phyloP scores from a whole-genome alignment of 2,797 vertebrate genomes.

The Enteromius mattozi region DNA sequence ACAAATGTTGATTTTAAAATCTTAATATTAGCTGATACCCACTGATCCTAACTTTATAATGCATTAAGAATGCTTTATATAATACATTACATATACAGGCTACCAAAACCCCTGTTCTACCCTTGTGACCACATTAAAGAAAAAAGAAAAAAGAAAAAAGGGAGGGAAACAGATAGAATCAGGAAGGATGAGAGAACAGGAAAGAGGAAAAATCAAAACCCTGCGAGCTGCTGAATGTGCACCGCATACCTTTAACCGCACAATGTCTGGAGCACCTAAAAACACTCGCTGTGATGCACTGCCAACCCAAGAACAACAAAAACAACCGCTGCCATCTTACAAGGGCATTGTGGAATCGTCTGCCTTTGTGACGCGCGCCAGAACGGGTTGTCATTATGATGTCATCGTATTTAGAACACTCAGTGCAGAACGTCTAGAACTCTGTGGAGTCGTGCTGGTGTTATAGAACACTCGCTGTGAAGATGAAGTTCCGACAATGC shows the following conservation, averaged over 20 bases:
- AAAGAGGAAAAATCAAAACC: conserved; percentile 40
- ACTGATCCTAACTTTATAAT: neutral
- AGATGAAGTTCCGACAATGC: neutral
- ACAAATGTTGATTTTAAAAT: neutral
- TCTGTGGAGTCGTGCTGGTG: neutral
- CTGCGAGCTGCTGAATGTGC: conserved; percentile 33
- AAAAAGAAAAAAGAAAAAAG: conserved; percentile 46
- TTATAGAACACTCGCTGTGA: neutral
- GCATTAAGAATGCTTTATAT: conserved; percentile 2
- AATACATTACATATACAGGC: conserved; percentile 8
- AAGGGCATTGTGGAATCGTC: neutral
- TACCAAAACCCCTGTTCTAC: conserved; percentile 2
- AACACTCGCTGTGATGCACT: conserved; percentile 1
- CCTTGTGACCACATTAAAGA: conserved; percentile 23
- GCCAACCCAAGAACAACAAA: conserved; percentile 12
- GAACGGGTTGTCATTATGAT: neutral
- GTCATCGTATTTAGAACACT: neutral
- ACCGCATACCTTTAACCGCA: conserved; percentile 23
- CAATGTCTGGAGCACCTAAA: conserved; percentile 15
- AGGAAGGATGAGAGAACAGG: conserved; percentile 51
- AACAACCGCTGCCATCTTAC: neutral
- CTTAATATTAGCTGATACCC: neutral
- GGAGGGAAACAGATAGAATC: conserved; percentile 42
- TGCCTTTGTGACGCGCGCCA: neutral
- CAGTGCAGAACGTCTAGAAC: neutral